phyloP scores from a whole-genome alignment of 1,140 invertebrate genomes.

The Atta texana region DNA sequence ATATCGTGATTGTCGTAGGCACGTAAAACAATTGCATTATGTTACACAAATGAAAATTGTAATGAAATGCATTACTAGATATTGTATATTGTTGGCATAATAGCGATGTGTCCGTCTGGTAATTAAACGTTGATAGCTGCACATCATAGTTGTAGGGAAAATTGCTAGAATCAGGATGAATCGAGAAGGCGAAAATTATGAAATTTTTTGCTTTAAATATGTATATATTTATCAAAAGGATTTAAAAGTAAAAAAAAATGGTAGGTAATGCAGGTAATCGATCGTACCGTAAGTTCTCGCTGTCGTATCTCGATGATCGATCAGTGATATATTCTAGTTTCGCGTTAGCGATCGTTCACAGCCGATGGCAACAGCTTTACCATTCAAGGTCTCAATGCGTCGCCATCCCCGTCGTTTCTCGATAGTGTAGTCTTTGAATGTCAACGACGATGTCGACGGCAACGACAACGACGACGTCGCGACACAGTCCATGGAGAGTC shows the following conservation, averaged over 20 bases:
- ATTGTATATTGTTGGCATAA: not conserved
- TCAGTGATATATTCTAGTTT: slow-evolving; percentile 13
- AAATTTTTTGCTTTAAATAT: not conserved
- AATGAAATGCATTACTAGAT: slow-evolving; percentile 32
- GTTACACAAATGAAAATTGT: slow-evolving; percentile 40
- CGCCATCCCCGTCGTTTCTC: slow-evolving; percentile 1
- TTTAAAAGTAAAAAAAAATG: not conserved
- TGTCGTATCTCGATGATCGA: slow-evolving; percentile 1
- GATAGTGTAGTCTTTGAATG: slow-evolving; percentile 58
- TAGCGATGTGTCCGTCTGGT: slow-evolving; percentile 19
- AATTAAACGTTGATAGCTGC: slow-evolving; percentile 28
- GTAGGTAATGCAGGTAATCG: not conserved
- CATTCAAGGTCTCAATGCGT: slow-evolving; percentile 4
- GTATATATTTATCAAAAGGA: not conserved
- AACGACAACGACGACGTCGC: not conserved
- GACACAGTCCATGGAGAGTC: not conserved
- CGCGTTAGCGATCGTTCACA: slow-evolving; percentile 11
- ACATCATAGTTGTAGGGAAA: not conserved
- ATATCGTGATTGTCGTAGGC: slow-evolving; percentile 27
- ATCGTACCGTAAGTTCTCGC: not conserved
- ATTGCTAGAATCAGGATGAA: not conserved
- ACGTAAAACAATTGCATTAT: slow-evolving; percentile 34
- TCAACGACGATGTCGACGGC: not conserved
- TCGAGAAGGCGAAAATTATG: not conserved
- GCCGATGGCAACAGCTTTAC: slow-evolving; percentile 28